phyloP scores from a whole-genome alignment of 1,140 invertebrate species.

The Grapholita molesta region DNA sequence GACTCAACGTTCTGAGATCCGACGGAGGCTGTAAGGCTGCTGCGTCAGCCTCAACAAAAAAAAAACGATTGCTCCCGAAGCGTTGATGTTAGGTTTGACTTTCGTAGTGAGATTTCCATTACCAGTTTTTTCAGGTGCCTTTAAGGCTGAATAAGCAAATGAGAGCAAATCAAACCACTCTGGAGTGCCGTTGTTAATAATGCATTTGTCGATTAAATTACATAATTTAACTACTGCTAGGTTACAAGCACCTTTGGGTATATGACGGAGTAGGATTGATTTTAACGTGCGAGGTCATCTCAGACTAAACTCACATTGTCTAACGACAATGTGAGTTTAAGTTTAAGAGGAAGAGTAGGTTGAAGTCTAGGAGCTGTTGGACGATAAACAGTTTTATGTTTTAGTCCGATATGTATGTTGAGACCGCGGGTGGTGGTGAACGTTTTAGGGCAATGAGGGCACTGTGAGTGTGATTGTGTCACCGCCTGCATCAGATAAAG shows the following conservation, averaged over 20 bases:
- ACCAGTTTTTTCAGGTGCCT: neutral
- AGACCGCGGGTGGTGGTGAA: no score
- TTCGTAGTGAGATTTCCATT: neutral
- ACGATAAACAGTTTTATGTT: no score
- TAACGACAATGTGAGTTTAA: no score
- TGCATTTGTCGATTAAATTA: neutral
- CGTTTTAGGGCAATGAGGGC: no score
- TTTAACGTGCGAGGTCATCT: no score
- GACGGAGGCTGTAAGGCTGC: neutral
- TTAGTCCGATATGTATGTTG: no score
- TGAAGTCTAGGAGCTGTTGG: no score
- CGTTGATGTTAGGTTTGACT: neutral
- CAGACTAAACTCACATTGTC: no score
- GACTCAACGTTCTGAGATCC: neutral
- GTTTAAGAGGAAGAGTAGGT: no score
- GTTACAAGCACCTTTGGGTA: neutral
- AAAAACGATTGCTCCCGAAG: neutral
- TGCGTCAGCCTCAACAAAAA: neutral
- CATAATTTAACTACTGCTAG: neutral
- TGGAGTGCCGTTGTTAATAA: neutral
- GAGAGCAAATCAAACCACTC: neutral
- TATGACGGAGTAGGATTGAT: no score
- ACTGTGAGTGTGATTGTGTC: no score
- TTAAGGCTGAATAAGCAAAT: neutral
- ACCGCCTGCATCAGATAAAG: no score